Evolutionary conservation across 1,140 invertebrate species (phyloP).

Genomic region (Brachionus paranguensis): DNA sequence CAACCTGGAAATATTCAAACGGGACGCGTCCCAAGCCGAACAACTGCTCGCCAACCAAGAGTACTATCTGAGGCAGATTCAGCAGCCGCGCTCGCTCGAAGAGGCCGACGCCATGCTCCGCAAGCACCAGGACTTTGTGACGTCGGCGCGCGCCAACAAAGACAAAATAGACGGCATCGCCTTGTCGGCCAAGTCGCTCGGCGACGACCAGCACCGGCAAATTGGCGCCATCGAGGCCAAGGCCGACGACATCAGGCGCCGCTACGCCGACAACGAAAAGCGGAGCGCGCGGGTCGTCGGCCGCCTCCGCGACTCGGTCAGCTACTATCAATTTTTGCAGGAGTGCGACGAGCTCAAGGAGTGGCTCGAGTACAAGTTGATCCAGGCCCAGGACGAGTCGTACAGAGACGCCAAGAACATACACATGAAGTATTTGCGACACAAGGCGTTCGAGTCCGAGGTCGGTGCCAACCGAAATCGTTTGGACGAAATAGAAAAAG

Average conservation of each 20-base stretch:
- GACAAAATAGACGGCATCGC: constrained; percentile 95
- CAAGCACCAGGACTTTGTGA: constrained; percentile 94
- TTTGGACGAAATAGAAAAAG: constrained; percentile 75
- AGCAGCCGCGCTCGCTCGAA: constrained; percentile 64
- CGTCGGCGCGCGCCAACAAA: constrained; percentile 98
- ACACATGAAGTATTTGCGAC: constrained; percentile 97
- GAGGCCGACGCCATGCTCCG: constrained; percentile 95
- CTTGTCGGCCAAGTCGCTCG: constrained; percentile 80
- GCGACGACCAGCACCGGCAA: constrained; percentile 78
- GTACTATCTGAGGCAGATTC: constrained; percentile 74
- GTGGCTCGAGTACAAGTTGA: constrained; percentile 98
- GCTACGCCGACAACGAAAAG: constrained; percentile 16
- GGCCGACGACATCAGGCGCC: neutral
- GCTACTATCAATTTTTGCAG: constrained; percentile 89
- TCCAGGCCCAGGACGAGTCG: constrained; percentile 95
- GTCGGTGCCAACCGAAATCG: constrained; percentile 96
- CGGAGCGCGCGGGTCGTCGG: neutral
- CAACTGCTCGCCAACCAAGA: constrained; percentile 95
- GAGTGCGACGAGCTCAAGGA: constrained; percentile 90
- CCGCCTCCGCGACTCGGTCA: constrained; percentile 77
- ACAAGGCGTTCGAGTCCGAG: constrained; percentile 98
- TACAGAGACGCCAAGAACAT: constrained; percentile 96
- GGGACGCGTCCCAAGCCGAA: constrained; percentile 94
- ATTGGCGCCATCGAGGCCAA: constrained; percentile 71
- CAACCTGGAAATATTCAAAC: constrained; percentile 75